These are phyloP conservation scores for Drosophila virilis DNA, from an alignment of 1,140 invertebrate species.

Conservation along the genomic window DNA sequence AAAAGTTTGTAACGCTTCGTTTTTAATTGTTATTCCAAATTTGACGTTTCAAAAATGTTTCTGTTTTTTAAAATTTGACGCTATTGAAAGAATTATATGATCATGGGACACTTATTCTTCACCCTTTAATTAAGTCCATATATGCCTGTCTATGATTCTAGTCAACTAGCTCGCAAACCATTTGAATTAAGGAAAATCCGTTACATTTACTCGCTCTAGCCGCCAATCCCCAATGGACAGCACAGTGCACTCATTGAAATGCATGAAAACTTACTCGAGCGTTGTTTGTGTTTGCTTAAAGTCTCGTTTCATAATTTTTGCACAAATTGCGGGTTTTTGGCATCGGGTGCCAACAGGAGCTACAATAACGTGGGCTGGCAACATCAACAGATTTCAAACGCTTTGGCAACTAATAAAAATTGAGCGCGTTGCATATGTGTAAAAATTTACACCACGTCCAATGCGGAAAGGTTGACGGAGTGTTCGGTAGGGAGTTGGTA, in stretches of 20 bases:
- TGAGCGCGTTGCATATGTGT: slow-evolving; percentile 68
- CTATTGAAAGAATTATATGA: no score
- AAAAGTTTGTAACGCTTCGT: no score
- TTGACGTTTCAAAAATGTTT: no score
- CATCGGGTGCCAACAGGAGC: slow-evolving; percentile 25
- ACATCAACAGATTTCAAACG: slow-evolving; percentile 34
- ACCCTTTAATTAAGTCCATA: no score
- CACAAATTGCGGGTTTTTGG: slow-evolving; percentile 76
- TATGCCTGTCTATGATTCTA: no score
- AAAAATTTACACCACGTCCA: slow-evolving; percentile 72
- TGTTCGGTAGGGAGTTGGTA: slow-evolving; percentile 5
- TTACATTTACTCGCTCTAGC: slow-evolving; percentile 34
- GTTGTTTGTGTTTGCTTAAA: slow-evolving; percentile 76
- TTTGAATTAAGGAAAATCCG: slow-evolving; percentile 22
- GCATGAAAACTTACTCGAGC: slow-evolving; percentile 71
- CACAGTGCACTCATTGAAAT: slow-evolving; percentile 67
- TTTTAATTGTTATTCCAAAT: no score
- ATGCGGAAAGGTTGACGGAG: slow-evolving; percentile 2
- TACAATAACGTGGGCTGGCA: slow-evolving; percentile 24
- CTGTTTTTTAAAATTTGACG: no score
- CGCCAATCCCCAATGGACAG: slow-evolving; percentile 2
- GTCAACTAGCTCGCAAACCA: no score
- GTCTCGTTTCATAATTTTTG: slow-evolving; percentile 82
- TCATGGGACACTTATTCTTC: no score
- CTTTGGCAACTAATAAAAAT: slow-evolving; percentile 50